phyloP scores from a whole-genome alignment of 37 sponge, comb jelly and placozoan genomes.

The Ianthella basta region DNA sequence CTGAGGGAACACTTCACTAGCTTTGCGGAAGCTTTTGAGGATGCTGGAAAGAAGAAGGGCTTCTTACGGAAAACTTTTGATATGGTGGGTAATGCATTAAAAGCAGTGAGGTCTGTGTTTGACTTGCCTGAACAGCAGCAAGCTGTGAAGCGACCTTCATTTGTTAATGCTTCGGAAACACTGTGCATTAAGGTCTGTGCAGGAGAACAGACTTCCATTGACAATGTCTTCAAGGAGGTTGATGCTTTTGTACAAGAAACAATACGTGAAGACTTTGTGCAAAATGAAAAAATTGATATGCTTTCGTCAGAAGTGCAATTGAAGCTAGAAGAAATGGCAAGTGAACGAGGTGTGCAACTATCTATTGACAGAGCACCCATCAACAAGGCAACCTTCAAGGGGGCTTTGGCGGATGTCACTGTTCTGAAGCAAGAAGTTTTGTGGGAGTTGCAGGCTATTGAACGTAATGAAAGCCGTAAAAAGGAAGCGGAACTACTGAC shows the following conservation, averaged over 20 bases:
- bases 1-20: not conserved
- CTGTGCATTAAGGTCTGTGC: conserved; percentile 25
- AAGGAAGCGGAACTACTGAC: not conserved
- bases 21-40: not conserved
- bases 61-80: not conserved
- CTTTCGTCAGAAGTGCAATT: not conserved
- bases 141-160: no score
- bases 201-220: not conserved
- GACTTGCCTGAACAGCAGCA: no score
- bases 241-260: not conserved
- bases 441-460: not conserved
- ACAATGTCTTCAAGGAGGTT: not conserved
- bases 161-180: no score
- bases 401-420: not conserved
- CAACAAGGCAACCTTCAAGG: not conserved
- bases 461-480: not conserved
- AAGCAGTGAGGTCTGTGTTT: no score
- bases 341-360: not conserved
- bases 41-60: not conserved
- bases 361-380: not conserved
- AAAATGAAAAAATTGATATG: not conserved
- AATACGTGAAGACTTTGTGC: not conserved
- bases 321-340: not conserved
- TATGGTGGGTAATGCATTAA: no score
- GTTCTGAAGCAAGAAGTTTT: not conserved